Conservation (phyloP, 2,888 invertebrate genomes). For the Pherbina coryleti region DNA sequence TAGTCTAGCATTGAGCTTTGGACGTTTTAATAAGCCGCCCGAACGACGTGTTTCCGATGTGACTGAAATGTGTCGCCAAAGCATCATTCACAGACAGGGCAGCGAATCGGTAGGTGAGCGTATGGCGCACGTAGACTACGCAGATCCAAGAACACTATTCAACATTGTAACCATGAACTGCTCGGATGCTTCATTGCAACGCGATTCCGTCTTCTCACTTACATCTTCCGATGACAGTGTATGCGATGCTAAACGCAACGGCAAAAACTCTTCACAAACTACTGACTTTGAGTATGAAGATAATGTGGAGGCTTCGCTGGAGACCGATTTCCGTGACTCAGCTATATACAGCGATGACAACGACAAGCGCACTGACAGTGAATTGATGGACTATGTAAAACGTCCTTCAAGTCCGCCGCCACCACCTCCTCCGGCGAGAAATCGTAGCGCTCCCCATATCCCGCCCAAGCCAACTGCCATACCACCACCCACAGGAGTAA, state of each 20-base stretch:
- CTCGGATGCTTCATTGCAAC: conserved; percentile 60
- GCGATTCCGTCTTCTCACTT: conserved; percentile 68
- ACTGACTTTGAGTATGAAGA: conserved; percentile 82
- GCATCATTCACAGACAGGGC: conserved; percentile 79
- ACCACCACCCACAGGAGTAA: conserved; percentile 39
- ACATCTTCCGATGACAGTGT: conserved; percentile 69
- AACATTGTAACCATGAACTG: conserved; percentile 51
- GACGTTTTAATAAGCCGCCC: conserved; percentile 60
- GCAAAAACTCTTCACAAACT: conserved; percentile 41
- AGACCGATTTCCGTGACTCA: conserved; percentile 82
- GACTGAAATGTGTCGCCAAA: conserved; percentile 66
- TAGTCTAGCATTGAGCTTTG: conserved; percentile 57
- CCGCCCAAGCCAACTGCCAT: conserved; percentile 57
- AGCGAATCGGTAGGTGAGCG: conserved; percentile 87
- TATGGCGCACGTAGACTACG: conserved; percentile 89
- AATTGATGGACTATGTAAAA: conserved; percentile 37
- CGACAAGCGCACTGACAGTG: conserved; percentile 60
- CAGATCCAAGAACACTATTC: conserved; percentile 81
- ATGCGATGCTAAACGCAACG: conserved; percentile 57
- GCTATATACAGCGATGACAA: conserved; percentile 83
- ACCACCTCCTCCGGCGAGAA: conserved; percentile 55
- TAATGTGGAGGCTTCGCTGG: conserved; percentile 78
- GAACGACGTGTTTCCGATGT: conserved; percentile 67
- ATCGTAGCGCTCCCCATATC: conserved; percentile 51
- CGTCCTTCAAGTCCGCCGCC: conserved; percentile 59